Base-by-base conservation (phyloP, 2,113 vertebrate genomes). In the Pholis gunnellus region DNA sequence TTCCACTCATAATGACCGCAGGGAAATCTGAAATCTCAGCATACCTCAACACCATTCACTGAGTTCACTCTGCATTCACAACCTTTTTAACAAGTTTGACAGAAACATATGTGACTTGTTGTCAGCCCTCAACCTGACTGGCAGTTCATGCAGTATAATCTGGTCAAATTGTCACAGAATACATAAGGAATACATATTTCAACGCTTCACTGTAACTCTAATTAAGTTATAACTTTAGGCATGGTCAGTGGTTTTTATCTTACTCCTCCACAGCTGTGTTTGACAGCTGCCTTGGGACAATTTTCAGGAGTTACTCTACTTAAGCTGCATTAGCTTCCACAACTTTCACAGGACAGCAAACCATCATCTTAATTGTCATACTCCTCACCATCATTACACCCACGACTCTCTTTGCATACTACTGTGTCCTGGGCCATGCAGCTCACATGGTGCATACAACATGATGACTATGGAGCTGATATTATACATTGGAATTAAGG, bases 241-340 rank as follows among this genome's bases (percentile, higher is more conserved):
- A 59, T 66, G 48, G 78, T 59, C 40, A 67, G 10, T 59, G 52
- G 60, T 31, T 34, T 57, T 66, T 25, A 65, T 18, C 60, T 42
- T 22, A 38, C 60, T 46, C 54, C 52, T 81, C 52, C 17, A 29
- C 64, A 70, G 34, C 72, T 75, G 13, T 52, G 64, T 34, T 60
- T 73, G 40, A 72, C 38, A 73, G 50, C 22, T 60, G 31, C 54
- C 11, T 29, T 17, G 10, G 56, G 36, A 67, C 31, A 72, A 18
- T 7, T 11, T 31, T 78, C 18, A 67, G 25, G 18, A 40, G 60
- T 77, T 78, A 22, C 8, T 64, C 18, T 54, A 71, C 56, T 67
- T n/a, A 40, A 64, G 18, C 68, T 82, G 20, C 72, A 56, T 56
- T 54, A 27, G 25, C 72, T 44, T 29, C 6, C 4, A 34, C 44